Evolutionary conservation across 2,113 vertebrate genomes (phyloP).

Genomic region (Brachyhypopomus gauderio): DNA sequence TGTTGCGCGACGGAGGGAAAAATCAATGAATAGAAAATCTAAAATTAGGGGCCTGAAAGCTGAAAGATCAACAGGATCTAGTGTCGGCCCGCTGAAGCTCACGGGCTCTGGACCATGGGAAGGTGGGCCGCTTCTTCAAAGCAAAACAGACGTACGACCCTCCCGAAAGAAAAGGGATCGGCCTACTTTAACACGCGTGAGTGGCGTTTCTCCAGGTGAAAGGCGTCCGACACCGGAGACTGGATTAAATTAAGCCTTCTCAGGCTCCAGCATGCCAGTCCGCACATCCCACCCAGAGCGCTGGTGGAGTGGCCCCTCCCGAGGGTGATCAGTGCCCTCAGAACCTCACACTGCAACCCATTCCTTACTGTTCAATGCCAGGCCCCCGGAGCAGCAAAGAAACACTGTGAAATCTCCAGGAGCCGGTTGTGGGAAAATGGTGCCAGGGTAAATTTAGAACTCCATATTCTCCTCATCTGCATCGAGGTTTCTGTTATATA

Average conservation of each 20-base stretch:
- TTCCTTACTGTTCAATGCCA: conserved; percentile 30
- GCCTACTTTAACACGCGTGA: conserved; percentile 33
- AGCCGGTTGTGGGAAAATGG: conserved; percentile 7
- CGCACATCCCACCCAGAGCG: conserved; percentile 12
- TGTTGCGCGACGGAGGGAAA: background rate
- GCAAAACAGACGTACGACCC: conserved; percentile 22
- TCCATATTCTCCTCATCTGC: background rate
- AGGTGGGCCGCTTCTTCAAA: conserved; percentile 41
- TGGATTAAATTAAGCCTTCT: conserved; percentile 46
- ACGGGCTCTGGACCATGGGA: conserved; percentile 6
- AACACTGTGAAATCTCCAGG: conserved; percentile 23
- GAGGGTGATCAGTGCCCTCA: conserved; percentile 22
- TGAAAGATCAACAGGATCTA: conserved; percentile 44
- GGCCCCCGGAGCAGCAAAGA: conserved; percentile 26
- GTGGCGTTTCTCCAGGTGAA: conserved; percentile 9
- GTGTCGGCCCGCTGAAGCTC: background rate
- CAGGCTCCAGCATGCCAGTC: conserved; percentile 26
- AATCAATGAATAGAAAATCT: conserved; percentile 48
- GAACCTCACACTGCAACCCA: conserved; percentile 40
- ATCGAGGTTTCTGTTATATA: background rate
- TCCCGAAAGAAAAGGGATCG: conserved; percentile 28
- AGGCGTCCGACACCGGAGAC: conserved; percentile 18
- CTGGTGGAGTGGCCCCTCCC: conserved; percentile 23
- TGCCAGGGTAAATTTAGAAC: background rate
- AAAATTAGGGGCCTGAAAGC: conserved; percentile 46